A percentile compares a stretch with the other conserved stretches of the same genome.
phyloP scores from a whole-genome alignment of 2,113 vertebrate species.

The Rhadina sibilatrix region DNA sequence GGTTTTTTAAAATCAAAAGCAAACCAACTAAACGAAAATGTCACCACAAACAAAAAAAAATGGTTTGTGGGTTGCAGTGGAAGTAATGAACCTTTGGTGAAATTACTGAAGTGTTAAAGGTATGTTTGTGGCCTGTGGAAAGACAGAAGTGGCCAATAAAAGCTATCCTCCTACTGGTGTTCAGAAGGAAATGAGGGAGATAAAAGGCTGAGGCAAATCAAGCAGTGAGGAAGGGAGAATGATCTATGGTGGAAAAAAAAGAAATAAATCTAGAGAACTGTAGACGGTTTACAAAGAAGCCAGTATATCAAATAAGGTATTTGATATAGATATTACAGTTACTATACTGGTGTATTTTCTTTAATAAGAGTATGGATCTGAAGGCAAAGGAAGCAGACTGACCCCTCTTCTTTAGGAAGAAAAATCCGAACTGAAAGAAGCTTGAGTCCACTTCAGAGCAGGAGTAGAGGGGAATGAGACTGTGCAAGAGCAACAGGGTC shows the following conservation, averaged over 20 bases:
- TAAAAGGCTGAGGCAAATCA: background rate
- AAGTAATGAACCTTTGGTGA: background rate
- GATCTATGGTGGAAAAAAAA: background rate
- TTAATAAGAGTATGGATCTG: background rate
- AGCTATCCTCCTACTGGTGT: background rate
- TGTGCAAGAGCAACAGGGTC: background rate
- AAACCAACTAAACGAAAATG: background rate
- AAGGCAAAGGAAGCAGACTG: background rate
- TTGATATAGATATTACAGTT: background rate
- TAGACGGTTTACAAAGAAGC: background rate
- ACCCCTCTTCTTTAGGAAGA: background rate
- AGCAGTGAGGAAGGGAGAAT: background rate
- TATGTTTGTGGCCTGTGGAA: background rate
- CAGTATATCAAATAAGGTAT: background rate
- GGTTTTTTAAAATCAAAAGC: fast-evolving
- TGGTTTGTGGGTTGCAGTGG: background rate
- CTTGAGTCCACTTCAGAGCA: background rate
- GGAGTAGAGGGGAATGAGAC: background rate
- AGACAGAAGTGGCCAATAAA: background rate
- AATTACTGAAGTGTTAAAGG: background rate
- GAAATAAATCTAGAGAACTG: background rate
- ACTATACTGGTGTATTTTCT: background rate
- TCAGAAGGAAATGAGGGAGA: background rate
- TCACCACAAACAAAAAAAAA: background rate
- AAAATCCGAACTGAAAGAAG: background rate